Base-by-base conservation (phyloP, 2,888 invertebrate genomes). In the Drosophila prostipennis region DNA sequence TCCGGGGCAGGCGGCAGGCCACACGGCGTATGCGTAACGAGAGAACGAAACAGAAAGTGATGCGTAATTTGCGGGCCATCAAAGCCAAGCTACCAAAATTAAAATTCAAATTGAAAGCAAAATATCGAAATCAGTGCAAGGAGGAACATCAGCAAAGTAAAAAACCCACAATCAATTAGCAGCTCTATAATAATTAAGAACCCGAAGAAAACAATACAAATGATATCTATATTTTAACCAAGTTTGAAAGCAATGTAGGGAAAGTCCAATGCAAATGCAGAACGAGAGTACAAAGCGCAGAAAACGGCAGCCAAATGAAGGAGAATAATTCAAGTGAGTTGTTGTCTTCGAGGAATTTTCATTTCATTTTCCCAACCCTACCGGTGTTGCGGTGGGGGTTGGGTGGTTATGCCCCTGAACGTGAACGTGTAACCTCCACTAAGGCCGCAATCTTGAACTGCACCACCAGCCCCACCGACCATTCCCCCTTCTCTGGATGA, bases 371-470 rank as follows among this genome's bases (percentile, higher is more conserved):
- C 26, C 11, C 42, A 6, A 42, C 19, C 11, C 42, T 2, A 42
- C 42, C 42, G 19, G 19, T 42, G 14, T 8, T n/a, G 29, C 14
- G 34, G 49, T 37, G 54, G 40, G 14, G 65, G 68, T 78, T 63
- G 55, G 56, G 29, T 29, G 29, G 29, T 2, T 13, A 26, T 78
- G 76, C 78, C 82, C 82, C 76, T 81, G 81, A 81, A 81, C 91
- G 87, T 91, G 91, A 91, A 90, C 91, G 90, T 90, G 82, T 90
- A 91, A 91, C 91, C 91, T 89, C 90, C 87, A 89, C 77, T 88
- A 80, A 90, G 90, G 91, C 90, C 90, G 80, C 85, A 91, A 89
- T 91, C 90, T 91, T 89, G 89, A 90, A 90, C 90, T 71, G 61
- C 71, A 70, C 36, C 51, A 36, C 63, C 36, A 36, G 16, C 67